Conservation (phyloP, 2,888 invertebrate species). For the Caenorhabditis sp. region DNA sequence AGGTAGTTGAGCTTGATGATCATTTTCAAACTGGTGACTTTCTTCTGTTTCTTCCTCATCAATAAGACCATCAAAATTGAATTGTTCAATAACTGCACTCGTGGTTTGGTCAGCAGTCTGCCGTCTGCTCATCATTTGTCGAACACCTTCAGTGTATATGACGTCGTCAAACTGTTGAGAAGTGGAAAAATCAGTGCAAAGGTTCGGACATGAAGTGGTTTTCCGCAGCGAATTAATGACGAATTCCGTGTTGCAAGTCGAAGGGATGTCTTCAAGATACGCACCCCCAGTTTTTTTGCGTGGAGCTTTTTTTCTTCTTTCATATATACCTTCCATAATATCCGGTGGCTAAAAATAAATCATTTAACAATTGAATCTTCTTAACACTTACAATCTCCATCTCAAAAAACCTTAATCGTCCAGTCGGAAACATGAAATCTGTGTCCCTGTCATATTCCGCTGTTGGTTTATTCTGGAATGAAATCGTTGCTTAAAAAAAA, state of each 20-base stretch:
- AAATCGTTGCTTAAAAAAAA: not conserved
- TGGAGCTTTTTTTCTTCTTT: not conserved
- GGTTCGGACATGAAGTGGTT: slow-evolving; percentile 15
- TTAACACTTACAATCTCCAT: slow-evolving; percentile 30
- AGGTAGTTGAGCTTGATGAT: not conserved
- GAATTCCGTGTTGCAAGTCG: not conserved
- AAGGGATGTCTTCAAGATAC: slow-evolving; percentile 16
- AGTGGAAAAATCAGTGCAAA: not conserved
- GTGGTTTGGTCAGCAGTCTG: no score
- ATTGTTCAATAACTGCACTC: not conserved
- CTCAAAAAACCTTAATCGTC: slow-evolving; percentile 37
- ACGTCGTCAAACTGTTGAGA: slow-evolving; percentile 4
- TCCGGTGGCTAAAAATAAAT: slow-evolving; percentile 34
- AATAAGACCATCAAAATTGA: not conserved
- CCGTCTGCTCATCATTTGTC: not conserved
- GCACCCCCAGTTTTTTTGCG: not conserved
- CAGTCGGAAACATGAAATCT: slow-evolving; percentile 29
- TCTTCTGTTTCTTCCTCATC: not conserved
- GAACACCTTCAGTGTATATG: not conserved
- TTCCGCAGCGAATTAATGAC: not conserved
- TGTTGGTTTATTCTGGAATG: slow-evolving; percentile 1
- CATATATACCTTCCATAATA: slow-evolving; percentile 13
- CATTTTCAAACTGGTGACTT: not conserved
- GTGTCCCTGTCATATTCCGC: slow-evolving; percentile 9
- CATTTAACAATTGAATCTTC: not conserved